phyloP scores from a whole-genome alignment of 2,113 vertebrate species.

The Oreochromis niloticus region DNA sequence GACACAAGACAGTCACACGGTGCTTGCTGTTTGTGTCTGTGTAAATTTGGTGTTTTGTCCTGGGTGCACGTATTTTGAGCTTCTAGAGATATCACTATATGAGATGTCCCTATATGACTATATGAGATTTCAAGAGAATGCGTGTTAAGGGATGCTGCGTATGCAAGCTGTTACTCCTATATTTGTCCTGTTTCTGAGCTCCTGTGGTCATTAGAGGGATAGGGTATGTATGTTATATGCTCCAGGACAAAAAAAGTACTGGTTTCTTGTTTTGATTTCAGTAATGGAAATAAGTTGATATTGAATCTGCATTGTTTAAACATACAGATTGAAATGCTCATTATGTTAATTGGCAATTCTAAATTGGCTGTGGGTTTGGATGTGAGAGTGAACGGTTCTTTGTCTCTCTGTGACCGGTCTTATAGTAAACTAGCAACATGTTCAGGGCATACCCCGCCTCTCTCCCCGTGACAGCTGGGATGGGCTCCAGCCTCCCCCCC shows the following conservation, averaged over 20 bases:
- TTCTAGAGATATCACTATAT: background rate
- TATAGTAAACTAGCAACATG: background rate
- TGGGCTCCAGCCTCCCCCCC: background rate
- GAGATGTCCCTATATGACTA: background rate
- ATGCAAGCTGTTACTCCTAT: background rate
- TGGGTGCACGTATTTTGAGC: background rate
- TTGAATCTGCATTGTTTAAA: background rate
- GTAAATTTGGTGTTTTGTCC: background rate
- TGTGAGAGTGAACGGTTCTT: background rate
- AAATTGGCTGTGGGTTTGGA: background rate
- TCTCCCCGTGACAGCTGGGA: background rate
- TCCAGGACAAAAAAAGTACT: background rate
- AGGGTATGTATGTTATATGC: background rate
- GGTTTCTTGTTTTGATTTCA: background rate
- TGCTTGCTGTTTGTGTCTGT: background rate
- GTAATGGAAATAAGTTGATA: background rate
- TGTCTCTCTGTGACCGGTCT: accelerated
- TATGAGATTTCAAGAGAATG: background rate
- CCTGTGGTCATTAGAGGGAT: background rate
- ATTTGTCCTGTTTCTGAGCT: background rate
- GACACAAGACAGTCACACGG: background rate
- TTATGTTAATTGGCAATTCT: background rate
- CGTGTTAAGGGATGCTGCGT: background rate
- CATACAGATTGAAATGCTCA: background rate
- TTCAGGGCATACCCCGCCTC: background rate